Percentiles rank a stretch among this genome's conserved stretches.
Evolutionary conservation across 2,888 invertebrate genomes (phyloP).

Genomic region (Lypha dubia): DNA sequence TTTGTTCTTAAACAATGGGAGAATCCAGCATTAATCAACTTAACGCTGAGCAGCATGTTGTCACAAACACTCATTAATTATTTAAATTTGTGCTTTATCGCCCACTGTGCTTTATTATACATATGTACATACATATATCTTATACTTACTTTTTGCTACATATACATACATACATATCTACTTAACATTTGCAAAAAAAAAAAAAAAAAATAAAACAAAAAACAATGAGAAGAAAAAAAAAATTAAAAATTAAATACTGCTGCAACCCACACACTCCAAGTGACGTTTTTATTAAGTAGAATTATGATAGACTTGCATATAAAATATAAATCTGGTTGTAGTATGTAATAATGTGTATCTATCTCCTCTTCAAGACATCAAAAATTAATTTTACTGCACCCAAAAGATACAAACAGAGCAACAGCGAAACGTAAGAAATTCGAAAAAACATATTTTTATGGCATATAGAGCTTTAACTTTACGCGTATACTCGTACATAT

Average conservation of each 20-base stretch:
- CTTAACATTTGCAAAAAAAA: slow-evolving; percentile 17
- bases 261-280: slow-evolving; percentile 64
- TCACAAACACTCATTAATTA: neutral
- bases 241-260: slow-evolving; percentile 28
- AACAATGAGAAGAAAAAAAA: slow-evolving; percentile 30
- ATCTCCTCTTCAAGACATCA: slow-evolving; percentile 43
- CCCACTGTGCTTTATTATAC: slow-evolving; percentile 1
- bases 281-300: slow-evolving; percentile 71
- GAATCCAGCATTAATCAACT: too few species aligned
- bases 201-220: neutral
- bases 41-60: neutral
- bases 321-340: slow-evolving; percentile 64
- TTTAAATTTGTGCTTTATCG: neutral
- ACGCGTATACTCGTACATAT: too few species aligned
- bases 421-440: neutral
- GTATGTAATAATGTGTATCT: slow-evolving; percentile 49
- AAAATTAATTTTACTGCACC: slow-evolving; percentile 56
- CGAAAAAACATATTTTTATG: neutral
- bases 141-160: neutral
- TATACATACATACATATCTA: neutral
- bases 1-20: too few species aligned
- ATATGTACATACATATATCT: too few species aligned
- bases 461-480: neutral
- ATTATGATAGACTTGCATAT: slow-evolving; percentile 70
- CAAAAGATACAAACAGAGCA: slow-evolving; percentile 41